Base-by-base conservation (phyloP, 2,888 invertebrate genomes). In the Athalia circularis region DNA sequence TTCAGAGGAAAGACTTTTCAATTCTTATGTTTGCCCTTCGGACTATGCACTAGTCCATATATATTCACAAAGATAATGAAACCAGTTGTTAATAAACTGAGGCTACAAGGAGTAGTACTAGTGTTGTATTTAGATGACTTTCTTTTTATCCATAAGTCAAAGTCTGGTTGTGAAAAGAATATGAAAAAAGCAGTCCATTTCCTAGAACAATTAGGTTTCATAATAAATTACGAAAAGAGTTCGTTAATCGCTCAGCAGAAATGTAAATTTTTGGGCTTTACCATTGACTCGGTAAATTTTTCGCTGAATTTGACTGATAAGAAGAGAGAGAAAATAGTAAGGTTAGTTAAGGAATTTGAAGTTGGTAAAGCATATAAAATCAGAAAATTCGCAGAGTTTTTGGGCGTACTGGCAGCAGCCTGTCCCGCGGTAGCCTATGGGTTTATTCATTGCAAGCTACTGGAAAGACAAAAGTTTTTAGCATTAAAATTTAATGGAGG, bases 61-160 rank as follows among this genome's bases (percentile, higher is more conserved):
- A 65, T 82, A 6, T 84, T 81, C 52, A 82, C 81, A 0, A 79
- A 83, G 79, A 47, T 83, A 61, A 70, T 82, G 52, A 84, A 83
- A 65, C 81, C 82, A 0, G 77, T 84, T 15, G 72, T 80, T 61
- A 47, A 74, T 7, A 61, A 79, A 67, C 57, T 77, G 52, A 77
- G 80, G 72, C 0, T 62, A 5, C 5, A 29, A 29, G 77, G 79
- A 15, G 79, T 80, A 5, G 8, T 77, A 0, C 64, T 67, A 0
- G 67, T 82, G 1, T 57, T 83, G 13, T 82, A 83, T 47, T 47
- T 82, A 2, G 82, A 85, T 59, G 83, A 83, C 77, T 75, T 85
- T 72, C 61, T 82, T 1, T 80, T 80, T 15, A 79, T 83, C 0
- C 50, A 47, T 0, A 77, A 72, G 5, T 78, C 77, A 0, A 65